These are phyloP conservation scores for Hymenopus coronatus DNA, from an alignment of 2,888 invertebrate genomes.

Conservation along the genomic window DNA sequence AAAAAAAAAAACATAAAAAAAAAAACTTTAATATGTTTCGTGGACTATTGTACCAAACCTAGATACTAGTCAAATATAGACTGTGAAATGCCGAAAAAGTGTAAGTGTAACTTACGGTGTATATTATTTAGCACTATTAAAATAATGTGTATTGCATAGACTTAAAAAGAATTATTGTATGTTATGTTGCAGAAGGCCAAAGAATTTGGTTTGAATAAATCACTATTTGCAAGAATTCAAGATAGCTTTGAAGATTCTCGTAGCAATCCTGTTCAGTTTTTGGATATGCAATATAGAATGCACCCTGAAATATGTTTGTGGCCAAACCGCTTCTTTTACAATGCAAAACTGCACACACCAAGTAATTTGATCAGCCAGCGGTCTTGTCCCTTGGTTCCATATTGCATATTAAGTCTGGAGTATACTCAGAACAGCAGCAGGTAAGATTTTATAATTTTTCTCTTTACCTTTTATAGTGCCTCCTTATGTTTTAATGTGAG, in stretches of 20 bases:
- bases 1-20: too few relatives aligned
- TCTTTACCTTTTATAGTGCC: not conserved
- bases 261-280: conserved; percentile 52
- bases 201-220: conserved; percentile 66
- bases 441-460: not conserved
- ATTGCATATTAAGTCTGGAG: conserved; percentile 58
- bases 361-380: conserved; percentile 35
- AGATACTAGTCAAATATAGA: too few relatives aligned
- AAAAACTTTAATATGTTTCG: too few relatives aligned
- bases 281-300: conserved; percentile 82
- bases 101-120: too few relatives aligned
- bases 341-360: conserved; percentile 49
- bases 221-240: conserved; percentile 73
- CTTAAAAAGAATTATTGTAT: too few relatives aligned
- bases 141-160: too few relatives aligned
- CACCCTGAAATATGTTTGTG: conserved; percentile 74
- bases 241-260: conserved; percentile 52
- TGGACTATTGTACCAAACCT: too few relatives aligned
- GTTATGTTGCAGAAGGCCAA: conserved; percentile 60
- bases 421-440: conserved; percentile 42
- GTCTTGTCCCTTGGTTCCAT: conserved; percentile 53
- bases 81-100: too few relatives aligned
- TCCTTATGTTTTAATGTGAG: too few relatives aligned
- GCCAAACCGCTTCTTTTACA: conserved; percentile 74
- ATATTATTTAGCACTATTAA: too few relatives aligned